Evolutionary conservation across 2,797 vertebrate genomes (phyloP), one percentile per base, ranked within the genome.

Genomic region (Acanthopagrus latus): DNA sequence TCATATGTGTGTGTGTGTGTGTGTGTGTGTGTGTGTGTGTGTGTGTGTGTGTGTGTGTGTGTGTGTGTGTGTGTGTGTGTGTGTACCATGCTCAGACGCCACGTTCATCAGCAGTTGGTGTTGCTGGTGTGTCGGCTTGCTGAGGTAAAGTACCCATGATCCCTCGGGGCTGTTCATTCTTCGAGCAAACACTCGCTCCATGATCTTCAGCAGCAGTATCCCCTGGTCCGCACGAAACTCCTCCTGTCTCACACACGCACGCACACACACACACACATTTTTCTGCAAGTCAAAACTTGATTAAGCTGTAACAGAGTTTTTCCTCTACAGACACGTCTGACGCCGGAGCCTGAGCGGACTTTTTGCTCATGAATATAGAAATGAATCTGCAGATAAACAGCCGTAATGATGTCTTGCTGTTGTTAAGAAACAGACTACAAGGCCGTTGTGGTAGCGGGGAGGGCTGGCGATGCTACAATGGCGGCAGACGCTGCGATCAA

Each of bases 81-180:
- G 56, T 20, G 14, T 80, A 93, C 98, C 97, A 44, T 96, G 96
- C 12, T 97, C 94, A 76, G 96, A 97, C 33, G 96, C 95, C 86
- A 99, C 90, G 0, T 97, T 97, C 97, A 99, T 97, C 63, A 99
- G 95, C 59, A 99, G 95, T 90, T 98, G 97, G 80, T 95, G 96
- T 58, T 98, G 97, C 1, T 97, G 96, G 88, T 97, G 96, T 14
- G 95, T 97, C 8, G 98, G 97, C 82, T 99, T 99, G 95, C 97
- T 99, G 82, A 99, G 93, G 66, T 96, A 98, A 52, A 99, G 95
- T 66, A 95, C 89, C 98, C 97, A 99, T 38, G 96, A 96, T 74
- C 96, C 96, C 52, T 94, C 96, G 0, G 93, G 96, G 77, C 96
- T 95, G 7, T 95, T 95, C 69, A 95, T 94, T 64, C 96, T 96